phyloP scores from a whole-genome alignment of 2,113 vertebrate species.

The Gallinago jamesoni region DNA sequence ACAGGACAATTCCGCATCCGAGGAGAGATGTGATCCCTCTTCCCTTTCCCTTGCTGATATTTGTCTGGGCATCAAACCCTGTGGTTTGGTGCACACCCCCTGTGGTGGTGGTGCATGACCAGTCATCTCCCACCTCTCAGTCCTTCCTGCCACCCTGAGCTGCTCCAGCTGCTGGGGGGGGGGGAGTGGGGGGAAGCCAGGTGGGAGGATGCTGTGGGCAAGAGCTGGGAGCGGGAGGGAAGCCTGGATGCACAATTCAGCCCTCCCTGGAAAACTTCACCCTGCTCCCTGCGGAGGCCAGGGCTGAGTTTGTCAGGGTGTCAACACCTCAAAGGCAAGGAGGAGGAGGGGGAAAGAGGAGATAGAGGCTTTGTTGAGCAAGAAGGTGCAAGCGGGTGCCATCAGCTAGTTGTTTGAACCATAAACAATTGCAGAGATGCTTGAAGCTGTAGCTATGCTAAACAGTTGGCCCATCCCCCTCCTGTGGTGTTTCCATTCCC shows the following conservation, averaged over 20 bases:
- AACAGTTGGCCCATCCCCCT: constrained; percentile 19
- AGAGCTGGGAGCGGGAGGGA: neutral
- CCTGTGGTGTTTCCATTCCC: neutral
- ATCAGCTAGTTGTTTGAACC: constrained; percentile 32
- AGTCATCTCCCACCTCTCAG: neutral
- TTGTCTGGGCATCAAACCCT: neutral
- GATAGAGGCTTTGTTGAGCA: constrained; percentile 24
- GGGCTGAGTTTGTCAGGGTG: neutral
- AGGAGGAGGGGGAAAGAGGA: neutral
- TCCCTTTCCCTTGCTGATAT: neutral
- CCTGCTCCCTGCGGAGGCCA: neutral
- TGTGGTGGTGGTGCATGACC: neutral
- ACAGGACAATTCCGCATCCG: neutral
- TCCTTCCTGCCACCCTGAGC: neutral
- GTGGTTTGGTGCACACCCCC: rapidly evolving
- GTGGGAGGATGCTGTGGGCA: neutral
- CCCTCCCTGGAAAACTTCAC: neutral
- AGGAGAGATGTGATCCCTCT: neutral
- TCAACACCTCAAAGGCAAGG: constrained; percentile 24
- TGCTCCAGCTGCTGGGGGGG: neutral
- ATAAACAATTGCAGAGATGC: constrained; percentile 32
- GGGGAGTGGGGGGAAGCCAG: rapidly evolving
- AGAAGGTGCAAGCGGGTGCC: constrained; percentile 40
- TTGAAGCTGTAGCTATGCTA: constrained; percentile 27
- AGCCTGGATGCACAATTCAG: neutral